phyloP scores from a whole-genome alignment of 2,888 invertebrate genomes.

The Zeuzera pyrina region DNA sequence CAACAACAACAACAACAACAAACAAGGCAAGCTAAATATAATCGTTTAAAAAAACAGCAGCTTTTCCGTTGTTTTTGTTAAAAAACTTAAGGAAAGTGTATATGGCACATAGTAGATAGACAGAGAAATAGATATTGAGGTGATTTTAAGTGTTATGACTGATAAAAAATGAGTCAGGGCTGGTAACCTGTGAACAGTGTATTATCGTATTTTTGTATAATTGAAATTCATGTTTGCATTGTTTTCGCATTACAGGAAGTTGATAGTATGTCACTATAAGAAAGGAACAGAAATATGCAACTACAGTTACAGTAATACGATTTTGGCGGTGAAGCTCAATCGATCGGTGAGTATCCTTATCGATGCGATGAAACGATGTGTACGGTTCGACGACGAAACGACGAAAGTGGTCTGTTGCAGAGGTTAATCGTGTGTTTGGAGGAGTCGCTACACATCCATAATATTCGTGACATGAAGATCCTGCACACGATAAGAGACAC shows the following conservation, averaged over 20 bases:
- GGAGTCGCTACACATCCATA: conserved; percentile 98
- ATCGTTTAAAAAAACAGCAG: too few species aligned
- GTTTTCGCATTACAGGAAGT: conserved; percentile 75
- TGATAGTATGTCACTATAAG: conserved; percentile 97
- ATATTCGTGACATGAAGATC: conserved; percentile 98
- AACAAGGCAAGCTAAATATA: too few species aligned
- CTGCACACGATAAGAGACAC: conserved; percentile 98
- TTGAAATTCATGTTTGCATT: background rate
- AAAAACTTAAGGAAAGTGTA: too few species aligned
- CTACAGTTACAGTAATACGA: conserved; percentile 95
- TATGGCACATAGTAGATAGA: too few species aligned
- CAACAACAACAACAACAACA: too few species aligned
- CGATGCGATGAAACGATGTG: background rate
- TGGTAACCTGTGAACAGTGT: background rate
- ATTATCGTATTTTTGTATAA: background rate
- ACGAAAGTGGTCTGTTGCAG: conserved; percentile 46
- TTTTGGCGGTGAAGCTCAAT: conserved; percentile 95
- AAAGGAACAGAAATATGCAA: conserved; percentile 98
- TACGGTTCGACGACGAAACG: background rate
- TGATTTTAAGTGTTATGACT: too few species aligned
- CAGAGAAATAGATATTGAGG: too few species aligned
- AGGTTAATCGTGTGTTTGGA: conserved; percentile 97
- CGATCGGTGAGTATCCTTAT: conserved; percentile 79
- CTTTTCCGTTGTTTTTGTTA: too few species aligned
- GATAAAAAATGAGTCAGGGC: too few species aligned